phyloP scores from a whole-genome alignment of 2,888 invertebrate species.

The Encarsia formosa region DNA sequence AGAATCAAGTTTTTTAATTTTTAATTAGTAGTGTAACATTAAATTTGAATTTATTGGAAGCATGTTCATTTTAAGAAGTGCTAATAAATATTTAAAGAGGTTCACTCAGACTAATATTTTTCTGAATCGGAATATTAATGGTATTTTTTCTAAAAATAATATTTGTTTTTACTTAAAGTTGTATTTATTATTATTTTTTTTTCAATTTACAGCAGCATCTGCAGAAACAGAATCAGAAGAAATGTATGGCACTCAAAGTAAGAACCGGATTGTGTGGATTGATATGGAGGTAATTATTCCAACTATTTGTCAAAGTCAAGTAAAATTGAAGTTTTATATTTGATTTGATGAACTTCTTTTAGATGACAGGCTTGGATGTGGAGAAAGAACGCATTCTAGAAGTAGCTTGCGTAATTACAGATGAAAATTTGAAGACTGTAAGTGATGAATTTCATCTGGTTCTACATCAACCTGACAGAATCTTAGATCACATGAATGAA shows the following conservation, averaged over 20 bases:
- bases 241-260: slow-evolving; percentile 16
- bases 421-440: slow-evolving; percentile 69
- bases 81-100: slow-evolving; percentile 13
- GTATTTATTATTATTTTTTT: background rate
- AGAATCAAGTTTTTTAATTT: background rate
- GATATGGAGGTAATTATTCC: slow-evolving; percentile 59
- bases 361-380: slow-evolving; percentile 87
- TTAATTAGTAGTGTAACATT: background rate
- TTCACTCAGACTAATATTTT: background rate
- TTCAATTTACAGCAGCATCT: background rate
- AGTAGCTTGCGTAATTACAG: slow-evolving; percentile 85
- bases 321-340: background rate
- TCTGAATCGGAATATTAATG: slow-evolving; percentile 10
- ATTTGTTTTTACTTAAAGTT: background rate
- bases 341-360: slow-evolving; percentile 28
- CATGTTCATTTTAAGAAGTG: slow-evolving; percentile 3
- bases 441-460: slow-evolving; percentile 73
- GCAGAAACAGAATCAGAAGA: slow-evolving; percentile 1
- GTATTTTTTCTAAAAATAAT: slow-evolving; percentile 5
- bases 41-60: background rate
- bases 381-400: slow-evolving; percentile 79
- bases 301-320: background rate
- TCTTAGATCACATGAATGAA: slow-evolving; percentile 72
- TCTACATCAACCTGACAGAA: slow-evolving; percentile 70
- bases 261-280: slow-evolving; percentile 63